A percentile compares a stretch with the other conserved stretches of the same genome.
Conservation (phyloP, 92 coral and sea anemone species). For the Heliopora coerulea region DNA sequence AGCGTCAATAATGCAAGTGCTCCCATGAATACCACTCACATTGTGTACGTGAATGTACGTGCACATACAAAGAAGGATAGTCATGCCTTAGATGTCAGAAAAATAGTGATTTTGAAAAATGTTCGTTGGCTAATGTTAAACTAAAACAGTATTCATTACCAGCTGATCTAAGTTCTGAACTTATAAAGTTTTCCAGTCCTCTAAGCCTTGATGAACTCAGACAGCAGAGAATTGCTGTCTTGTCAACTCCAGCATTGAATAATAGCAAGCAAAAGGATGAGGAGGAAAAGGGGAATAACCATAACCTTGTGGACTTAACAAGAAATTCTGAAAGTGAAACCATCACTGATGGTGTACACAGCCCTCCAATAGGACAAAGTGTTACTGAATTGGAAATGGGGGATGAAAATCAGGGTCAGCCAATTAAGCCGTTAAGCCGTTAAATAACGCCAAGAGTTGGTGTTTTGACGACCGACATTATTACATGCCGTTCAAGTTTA, state of each 20-base stretch:
- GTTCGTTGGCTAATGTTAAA: constrained; percentile 27
- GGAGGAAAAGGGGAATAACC: background rate
- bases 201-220: constrained; percentile 41
- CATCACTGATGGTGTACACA: background rate
- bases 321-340: constrained; percentile 7
- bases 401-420: background rate
- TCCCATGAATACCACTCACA: background rate
- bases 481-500: too few species aligned
- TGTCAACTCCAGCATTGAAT: constrained; percentile 3
- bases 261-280: background rate
- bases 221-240: constrained; percentile 42
- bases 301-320: background rate
- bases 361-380: background rate
- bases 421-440: too few species aligned
- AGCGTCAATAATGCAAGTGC: background rate
- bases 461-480: too few species aligned
- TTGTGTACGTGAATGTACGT: constrained; percentile 45
- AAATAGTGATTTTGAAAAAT: constrained; percentile 44
- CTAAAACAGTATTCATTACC: background rate
- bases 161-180: constrained; percentile 1
- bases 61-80: constrained; percentile 38
- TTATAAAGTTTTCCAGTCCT: constrained; percentile 2
- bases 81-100: constrained; percentile 45
- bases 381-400: constrained; percentile 3
- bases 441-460: too few species aligned